These are phyloP conservation scores for Glyptemys insculpta DNA, from an alignment of 2,797 vertebrate genomes.

Conservation along the genomic window DNA sequence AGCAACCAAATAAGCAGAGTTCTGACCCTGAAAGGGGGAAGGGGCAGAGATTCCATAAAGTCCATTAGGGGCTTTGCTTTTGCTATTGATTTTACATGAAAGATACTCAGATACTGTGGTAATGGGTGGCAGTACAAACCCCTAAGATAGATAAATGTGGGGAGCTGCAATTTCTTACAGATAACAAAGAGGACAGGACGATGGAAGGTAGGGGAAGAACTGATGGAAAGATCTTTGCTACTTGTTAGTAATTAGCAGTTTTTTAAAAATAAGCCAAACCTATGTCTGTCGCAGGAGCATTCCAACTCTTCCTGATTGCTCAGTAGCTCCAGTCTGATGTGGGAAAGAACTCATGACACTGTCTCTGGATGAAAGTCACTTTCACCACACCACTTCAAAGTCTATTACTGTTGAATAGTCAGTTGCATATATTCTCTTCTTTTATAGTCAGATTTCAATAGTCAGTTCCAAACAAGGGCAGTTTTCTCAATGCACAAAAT, in stretches of 20 bases:
- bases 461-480: fast-evolving
- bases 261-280: background rate
- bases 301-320: fast-evolving
- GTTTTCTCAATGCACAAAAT: background rate
- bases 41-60: background rate
- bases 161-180: background rate
- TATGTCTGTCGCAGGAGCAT: background rate
- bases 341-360: fast-evolving
- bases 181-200: background rate
- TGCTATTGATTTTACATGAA: background rate
- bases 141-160: fast-evolving
- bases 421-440: fast-evolving
- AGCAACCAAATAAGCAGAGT: background rate
- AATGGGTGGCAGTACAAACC: background rate
- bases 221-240: background rate
- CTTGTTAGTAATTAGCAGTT: background rate
- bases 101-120: background rate
- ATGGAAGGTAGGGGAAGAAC: background rate
- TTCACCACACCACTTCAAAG: too few species aligned
- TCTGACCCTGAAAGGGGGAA: fast-evolving
- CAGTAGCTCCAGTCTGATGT: background rate
- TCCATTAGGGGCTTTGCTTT: background rate
- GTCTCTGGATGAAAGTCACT: background rate
- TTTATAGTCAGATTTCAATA: fast-evolving
- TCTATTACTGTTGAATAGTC: background rate